phyloP scores from a whole-genome alignment of 2,797 vertebrate genomes.

The Bradypodion pumilum region DNA sequence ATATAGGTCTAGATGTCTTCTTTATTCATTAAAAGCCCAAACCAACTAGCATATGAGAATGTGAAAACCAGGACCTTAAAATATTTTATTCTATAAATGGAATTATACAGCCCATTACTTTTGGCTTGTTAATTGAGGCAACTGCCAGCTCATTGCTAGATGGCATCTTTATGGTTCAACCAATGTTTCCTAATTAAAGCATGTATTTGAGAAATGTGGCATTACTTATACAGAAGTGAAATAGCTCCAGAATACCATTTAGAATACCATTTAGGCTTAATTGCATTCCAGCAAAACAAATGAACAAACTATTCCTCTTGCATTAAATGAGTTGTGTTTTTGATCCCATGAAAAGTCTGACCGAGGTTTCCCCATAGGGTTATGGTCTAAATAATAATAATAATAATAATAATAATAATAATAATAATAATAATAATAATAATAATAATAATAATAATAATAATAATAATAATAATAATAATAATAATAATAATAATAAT shows the following conservation, averaged over 20 bases:
- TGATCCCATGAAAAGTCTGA: too few relatives aligned
- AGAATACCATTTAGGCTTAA: too few relatives aligned
- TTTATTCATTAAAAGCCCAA: slow-evolving; percentile 48
- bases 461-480: too few relatives aligned
- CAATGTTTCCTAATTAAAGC: neutral
- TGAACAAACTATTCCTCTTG: too few relatives aligned
- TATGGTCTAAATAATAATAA: too few relatives aligned
- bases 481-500: too few relatives aligned
- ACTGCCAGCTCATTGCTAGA: neutral
- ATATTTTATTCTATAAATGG: slow-evolving; percentile 9
- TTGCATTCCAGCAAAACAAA: too few relatives aligned
- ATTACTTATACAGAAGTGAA: neutral
- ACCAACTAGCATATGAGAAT: slow-evolving; percentile 19
- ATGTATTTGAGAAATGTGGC: neutral
- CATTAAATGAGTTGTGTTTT: too few relatives aligned
- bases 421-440: too few relatives aligned
- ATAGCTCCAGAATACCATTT: neutral
- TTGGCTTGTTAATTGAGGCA: slow-evolving; percentile 1
- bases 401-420: too few relatives aligned
- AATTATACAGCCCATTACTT: neutral
- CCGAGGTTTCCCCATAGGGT: too few relatives aligned
- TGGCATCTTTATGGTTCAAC: neutral
- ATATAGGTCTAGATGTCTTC: slow-evolving; percentile 8
- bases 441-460: too few relatives aligned
- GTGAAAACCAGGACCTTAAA: neutral